Base-by-base conservation (phyloP, 2,113 vertebrate species). In the Stomatorhinus ivindoensis region DNA sequence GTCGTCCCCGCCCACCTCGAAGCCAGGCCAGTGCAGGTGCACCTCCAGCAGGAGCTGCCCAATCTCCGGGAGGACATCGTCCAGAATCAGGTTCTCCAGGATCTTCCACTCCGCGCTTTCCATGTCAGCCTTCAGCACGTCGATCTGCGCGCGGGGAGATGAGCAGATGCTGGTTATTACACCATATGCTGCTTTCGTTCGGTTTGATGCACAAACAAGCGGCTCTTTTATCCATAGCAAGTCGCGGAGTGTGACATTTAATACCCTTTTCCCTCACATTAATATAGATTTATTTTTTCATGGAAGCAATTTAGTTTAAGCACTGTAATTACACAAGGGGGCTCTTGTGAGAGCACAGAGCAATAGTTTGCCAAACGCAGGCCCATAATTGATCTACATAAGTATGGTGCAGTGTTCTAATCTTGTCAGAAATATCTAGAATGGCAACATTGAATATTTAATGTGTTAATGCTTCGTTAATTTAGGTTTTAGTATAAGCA, bases 71-170 rank as follows among this genome's bases (percentile, higher is more conserved):
- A 98, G 93, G 50, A 98, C 96, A 61, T 96, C 95, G 89, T 99
- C 98, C 91, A 99, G 93, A 88, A 99, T 93, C 89, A 98, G 92
- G 85, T 99, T 99, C 95, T 99, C 98, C 93, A 99, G 91, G 92
- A 99, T 98, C 93, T 99, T 99, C 98, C 98, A 99, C 93, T 99
- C 98, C 0, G 97, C 98, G 0, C 98, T 99, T 92, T 99, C 98
- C 97, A 99, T 95, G 2, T 99, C 97, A 51, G 97, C 96, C 93
- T 99, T 99, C 83, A 99, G 95, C 58, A 99, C 94, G 76, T 99
- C 98, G 82, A 99, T 96, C 98, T 99, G 93, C 11, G 94, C 92
- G 39, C 35, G 87, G 73, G 13, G 73, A 42, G 73, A 80, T 19
- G 4, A 80, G 73, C 73, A 80, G 73, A 35, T 80, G 73, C 17